Evolutionary conservation across 2,797 vertebrate genomes (phyloP).

Genomic region (Phataginus tetradactyla): DNA sequence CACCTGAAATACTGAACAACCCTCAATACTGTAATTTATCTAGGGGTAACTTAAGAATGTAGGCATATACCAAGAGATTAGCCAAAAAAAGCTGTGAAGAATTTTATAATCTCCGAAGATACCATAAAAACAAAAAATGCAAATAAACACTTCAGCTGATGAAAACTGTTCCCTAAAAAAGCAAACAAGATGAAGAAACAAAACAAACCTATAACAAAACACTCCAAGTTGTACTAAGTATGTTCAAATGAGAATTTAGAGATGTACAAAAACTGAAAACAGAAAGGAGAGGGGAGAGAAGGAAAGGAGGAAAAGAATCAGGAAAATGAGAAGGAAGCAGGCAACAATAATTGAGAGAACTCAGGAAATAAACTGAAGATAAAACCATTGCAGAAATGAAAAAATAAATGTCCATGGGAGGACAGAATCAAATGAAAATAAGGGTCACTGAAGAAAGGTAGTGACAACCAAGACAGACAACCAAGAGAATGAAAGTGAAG

Average conservation of each 20-base stretch:
- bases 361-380: background rate
- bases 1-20: background rate
- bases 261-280: background rate
- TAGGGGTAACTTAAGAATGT: background rate
- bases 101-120: constrained; percentile 11
- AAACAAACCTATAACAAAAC: background rate
- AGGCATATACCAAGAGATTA: background rate
- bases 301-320: background rate
- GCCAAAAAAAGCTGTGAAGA: background rate
- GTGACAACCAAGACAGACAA: background rate
- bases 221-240: background rate
- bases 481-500: background rate
- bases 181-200: background rate
- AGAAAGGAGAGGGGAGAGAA: background rate
- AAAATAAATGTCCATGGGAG: background rate
- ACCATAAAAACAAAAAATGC: background rate
- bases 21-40: constrained; percentile 13
- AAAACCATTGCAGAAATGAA: background rate
- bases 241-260: background rate
- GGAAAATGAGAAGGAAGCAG: background rate
- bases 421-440: background rate
- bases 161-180: background rate
- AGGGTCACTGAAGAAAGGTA: background rate
- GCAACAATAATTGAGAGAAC: background rate
- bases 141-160: background rate